Percentiles rank a stretch among this genome's conserved stretches.
These are phyloP conservation scores for Drosophila gunungcola DNA, from an alignment of 1,140 invertebrate species.

Conservation along the genomic window DNA sequence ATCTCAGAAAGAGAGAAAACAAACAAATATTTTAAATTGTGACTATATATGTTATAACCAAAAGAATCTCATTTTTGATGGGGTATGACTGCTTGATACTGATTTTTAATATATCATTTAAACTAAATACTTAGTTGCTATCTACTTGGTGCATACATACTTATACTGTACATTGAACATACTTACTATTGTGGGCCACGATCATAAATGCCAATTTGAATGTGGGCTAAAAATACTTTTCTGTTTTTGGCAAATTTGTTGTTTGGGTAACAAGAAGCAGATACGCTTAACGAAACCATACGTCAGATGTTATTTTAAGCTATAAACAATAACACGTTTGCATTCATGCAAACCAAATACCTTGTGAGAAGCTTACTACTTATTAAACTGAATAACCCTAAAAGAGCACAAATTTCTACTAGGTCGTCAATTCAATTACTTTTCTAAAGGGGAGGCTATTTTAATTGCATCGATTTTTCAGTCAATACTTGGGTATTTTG, in stretches of 20 bases:
- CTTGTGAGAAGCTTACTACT: not conserved
- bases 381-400: not conserved
- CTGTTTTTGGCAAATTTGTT: conserved; percentile 32
- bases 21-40: too few species aligned
- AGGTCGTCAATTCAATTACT: not conserved
- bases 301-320: not conserved
- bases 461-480: conserved; percentile 66
- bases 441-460: conserved; percentile 24
- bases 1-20: too few species aligned
- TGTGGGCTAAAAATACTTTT: conserved; percentile 37
- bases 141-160: too few species aligned
- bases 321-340: too few species aligned
- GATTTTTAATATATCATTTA: too few species aligned
- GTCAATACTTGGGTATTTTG: conserved; percentile 19
- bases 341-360: not conserved
- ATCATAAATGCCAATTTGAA: conserved; percentile 32
- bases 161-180: not conserved
- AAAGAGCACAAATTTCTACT: not conserved
- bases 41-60: too few species aligned
- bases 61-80: too few species aligned
- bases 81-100: too few species aligned
- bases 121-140: too few species aligned
- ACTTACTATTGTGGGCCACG: conserved; percentile 5
- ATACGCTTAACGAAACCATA: conserved; percentile 5
- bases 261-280: conserved; percentile 5